Evolutionary conservation across 2,113 vertebrate species (phyloP).

Genomic region (Silurus meridionalis): DNA sequence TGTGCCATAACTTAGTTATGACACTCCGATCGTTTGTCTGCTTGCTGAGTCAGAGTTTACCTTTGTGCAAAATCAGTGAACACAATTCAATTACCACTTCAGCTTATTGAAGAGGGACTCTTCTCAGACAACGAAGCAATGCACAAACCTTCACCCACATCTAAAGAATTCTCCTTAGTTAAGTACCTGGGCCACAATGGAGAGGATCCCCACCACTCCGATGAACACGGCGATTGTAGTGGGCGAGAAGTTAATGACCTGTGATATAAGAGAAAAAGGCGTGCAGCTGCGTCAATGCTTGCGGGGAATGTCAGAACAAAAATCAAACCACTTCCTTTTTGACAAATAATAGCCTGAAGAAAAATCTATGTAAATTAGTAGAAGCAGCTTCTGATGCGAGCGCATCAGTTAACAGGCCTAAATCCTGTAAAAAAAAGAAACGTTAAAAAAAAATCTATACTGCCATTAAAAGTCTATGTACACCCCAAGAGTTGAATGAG

Average conservation of each 20-base stretch:
- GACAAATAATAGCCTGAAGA: not conserved
- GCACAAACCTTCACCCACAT: slow-evolving; percentile 3
- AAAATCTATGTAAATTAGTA: not conserved
- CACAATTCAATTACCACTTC: slow-evolving; percentile 25
- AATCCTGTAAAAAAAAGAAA: not conserved
- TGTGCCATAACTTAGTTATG: not conserved
- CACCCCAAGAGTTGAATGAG: not conserved
- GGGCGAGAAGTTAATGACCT: slow-evolving; percentile 93
- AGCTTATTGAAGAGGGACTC: slow-evolving; percentile 23
- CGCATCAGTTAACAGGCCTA: not conserved
- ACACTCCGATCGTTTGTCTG: slow-evolving; percentile 3
- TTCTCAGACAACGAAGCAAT: slow-evolving; percentile 6
- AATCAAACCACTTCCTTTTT: not conserved
- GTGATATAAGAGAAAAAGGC: slow-evolving; percentile 38
- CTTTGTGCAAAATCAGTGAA: slow-evolving; percentile 24
- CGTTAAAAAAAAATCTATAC: not conserved
- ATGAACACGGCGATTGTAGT: slow-evolving; percentile 89
- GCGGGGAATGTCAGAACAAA: not conserved
- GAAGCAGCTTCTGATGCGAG: not conserved
- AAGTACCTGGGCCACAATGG: slow-evolving; percentile 91
- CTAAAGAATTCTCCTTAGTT: slow-evolving; percentile 32
- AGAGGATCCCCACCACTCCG: slow-evolving; percentile 91
- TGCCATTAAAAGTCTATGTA: not conserved
- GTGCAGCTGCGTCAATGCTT: not conserved
- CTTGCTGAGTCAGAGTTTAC: slow-evolving; percentile 7